Conservation (phyloP, 2,888 invertebrate genomes). For the Perizoma affinitatum region DNA sequence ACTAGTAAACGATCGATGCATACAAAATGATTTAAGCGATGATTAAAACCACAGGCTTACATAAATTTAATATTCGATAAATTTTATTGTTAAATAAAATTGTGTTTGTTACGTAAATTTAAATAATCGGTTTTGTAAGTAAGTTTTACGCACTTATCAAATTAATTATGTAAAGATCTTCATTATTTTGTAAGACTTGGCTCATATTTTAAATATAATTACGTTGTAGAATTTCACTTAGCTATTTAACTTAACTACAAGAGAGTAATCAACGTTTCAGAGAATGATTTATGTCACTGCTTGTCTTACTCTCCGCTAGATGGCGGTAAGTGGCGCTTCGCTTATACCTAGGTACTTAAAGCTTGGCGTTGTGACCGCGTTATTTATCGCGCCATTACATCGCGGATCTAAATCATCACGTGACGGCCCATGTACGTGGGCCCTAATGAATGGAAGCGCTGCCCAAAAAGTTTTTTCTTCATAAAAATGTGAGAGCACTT, state of each 20-base stretch:
- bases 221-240: too few relatives aligned
- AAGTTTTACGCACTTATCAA: too few relatives aligned
- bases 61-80: too few relatives aligned
- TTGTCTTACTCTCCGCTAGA: conserved; percentile 39
- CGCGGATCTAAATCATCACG: conserved; percentile 81
- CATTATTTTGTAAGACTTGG: neutral
- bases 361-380: conserved; percentile 71
- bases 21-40: too few relatives aligned
- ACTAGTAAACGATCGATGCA: too few relatives aligned
- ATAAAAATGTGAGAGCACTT: conserved; percentile 80
- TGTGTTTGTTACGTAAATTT: too few relatives aligned
- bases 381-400: conserved; percentile 84
- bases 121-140: too few relatives aligned
- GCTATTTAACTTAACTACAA: neutral
- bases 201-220: too few relatives aligned
- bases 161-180: too few relatives aligned
- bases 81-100: too few relatives aligned
- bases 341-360: conserved; percentile 38
- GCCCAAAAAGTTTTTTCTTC: conserved; percentile 71
- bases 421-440: conserved; percentile 76
- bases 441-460: conserved; percentile 79
- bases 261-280: conserved; percentile 33
- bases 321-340: conserved; percentile 47
- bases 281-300: conserved; percentile 34
- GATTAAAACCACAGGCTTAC: too few relatives aligned